Evolutionary conservation across 2,888 invertebrate genomes (phyloP), one percentile per base, ranked within the genome.

Genomic region (Bibio marci): DNA sequence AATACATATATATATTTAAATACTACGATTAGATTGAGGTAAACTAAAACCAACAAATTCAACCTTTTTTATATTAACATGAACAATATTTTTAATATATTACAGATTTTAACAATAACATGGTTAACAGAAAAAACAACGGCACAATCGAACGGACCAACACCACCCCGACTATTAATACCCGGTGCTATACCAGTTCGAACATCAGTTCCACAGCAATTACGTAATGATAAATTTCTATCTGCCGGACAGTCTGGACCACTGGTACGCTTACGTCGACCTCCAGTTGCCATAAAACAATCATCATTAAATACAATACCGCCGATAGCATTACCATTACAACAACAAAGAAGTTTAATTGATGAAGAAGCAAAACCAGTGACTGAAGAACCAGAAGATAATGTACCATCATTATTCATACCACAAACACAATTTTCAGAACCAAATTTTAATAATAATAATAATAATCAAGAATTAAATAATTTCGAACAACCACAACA

Each of bases 321-420:
- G 58, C 65, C 64, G 6, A 54, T 69, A 13, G 64, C 71, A 4
- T 66, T 69, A 44, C 63, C 58, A 36, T 61, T 50, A 19, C 52
- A 52, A 35, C 56, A 54, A 10, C 56, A 54, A 11, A 52, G 56
- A 27, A 45, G 46, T 11, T 40, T 48, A 25, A 47, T 52, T 7
- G 48, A 48, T 31, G 63, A 65, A 30, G 63, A 62, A 38, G 51
- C 73, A 12, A 72, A 76, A 47, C 77, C 77, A 2, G 77, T 78
- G 7, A 74, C 75, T 1, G 78, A 77, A 57, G 70, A 76, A 47
- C 67, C 67, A 15, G 76, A 77, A 57, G 76, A 77, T 43, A 72
- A 69, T 37, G 48, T 61, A 32, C 69, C 70, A 37, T 67, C 69
- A 43, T 65, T 65, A 43, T 71, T 68, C 33, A 64, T 71, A 22